Percentiles rank a stretch among this genome's conserved stretches.
phyloP scores from a whole-genome alignment of 2,113 vertebrate species.

The Apteryx owenii region DNA sequence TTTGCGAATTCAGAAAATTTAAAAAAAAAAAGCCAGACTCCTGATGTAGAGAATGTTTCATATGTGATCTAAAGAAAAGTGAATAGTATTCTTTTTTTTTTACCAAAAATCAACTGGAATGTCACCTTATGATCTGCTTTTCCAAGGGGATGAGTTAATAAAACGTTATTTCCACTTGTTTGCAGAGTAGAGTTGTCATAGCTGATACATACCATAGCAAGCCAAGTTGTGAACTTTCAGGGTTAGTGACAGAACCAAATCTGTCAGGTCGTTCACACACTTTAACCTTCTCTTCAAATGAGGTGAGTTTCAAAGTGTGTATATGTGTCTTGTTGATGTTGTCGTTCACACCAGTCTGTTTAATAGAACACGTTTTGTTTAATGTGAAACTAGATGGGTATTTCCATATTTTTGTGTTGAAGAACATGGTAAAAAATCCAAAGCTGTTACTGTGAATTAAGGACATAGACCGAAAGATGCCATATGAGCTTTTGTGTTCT shows the following conservation, averaged over 20 bases:
- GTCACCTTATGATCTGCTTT: slow-evolving; percentile 63
- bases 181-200: slow-evolving; percentile 94
- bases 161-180: slow-evolving; percentile 89
- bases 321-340: slow-evolving; percentile 72
- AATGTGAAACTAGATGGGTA: slow-evolving; percentile 7
- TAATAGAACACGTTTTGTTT: slow-evolving; percentile 17
- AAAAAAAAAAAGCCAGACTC: background rate
- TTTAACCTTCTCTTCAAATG: slow-evolving; percentile 94
- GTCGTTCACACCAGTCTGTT: slow-evolving; percentile 60
- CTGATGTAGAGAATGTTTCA: background rate
- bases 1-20: background rate
- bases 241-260: slow-evolving; percentile 92
- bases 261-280: slow-evolving; percentile 93
- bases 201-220: slow-evolving; percentile 90
- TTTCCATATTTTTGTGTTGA: slow-evolving; percentile 13
- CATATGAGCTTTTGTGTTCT: background rate
- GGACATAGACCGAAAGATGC: background rate
- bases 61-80: slow-evolving; percentile 2
- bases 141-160: slow-evolving; percentile 79
- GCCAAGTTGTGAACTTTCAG: slow-evolving; percentile 89
- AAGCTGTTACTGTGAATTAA: background rate
- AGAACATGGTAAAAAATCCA: background rate
- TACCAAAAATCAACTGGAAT: slow-evolving; percentile 20
- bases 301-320: slow-evolving; percentile 88
- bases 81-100: background rate